phyloP scores from a whole-genome alignment of 2,113 vertebrate species.

The Tenebrosternarchus preto region DNA sequence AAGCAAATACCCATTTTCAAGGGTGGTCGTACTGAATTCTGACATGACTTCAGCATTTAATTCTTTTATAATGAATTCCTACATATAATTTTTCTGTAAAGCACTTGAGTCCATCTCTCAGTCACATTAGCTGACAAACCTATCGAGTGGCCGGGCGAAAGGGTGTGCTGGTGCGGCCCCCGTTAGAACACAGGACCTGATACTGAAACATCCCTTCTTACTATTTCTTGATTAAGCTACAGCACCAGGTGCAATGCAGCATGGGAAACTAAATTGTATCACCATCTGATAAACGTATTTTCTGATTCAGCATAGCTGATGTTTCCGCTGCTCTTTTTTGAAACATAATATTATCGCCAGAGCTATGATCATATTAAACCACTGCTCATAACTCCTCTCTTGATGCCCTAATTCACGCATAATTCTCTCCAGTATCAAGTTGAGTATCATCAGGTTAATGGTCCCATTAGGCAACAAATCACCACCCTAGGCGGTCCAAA shows the following conservation, averaged over 20 bases:
- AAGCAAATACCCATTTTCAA: too few species aligned
- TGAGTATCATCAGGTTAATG: conserved; percentile 76
- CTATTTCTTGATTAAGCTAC: neutral
- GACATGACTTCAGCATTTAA: too few species aligned
- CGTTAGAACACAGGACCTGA: neutral
- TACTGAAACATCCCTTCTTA: neutral
- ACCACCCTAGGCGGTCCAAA: conserved; percentile 65
- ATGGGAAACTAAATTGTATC: conserved; percentile 31
- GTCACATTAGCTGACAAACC: neutral
- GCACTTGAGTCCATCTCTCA: neutral
- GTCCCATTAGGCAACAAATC: conserved; percentile 74
- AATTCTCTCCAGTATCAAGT: conserved; percentile 71
- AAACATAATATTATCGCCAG: conserved; percentile 58
- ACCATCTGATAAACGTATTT: conserved; percentile 34
- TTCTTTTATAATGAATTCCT: too few species aligned
- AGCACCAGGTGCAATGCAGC: conserved; percentile 15
- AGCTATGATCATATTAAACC: conserved; percentile 53
- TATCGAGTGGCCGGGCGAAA: neutral
- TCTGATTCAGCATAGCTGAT: conserved; percentile 38
- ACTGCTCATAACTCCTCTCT: conserved; percentile 58
- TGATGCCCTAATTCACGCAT: conserved; percentile 70
- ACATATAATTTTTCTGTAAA: too few species aligned
- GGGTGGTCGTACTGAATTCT: too few species aligned
- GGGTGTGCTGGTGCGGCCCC: too few species aligned
- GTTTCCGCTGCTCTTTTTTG: conserved; percentile 39